Evolutionary conservation across 2,888 invertebrate species (phyloP).

Genomic region (Tuberolachnus salignus): DNA sequence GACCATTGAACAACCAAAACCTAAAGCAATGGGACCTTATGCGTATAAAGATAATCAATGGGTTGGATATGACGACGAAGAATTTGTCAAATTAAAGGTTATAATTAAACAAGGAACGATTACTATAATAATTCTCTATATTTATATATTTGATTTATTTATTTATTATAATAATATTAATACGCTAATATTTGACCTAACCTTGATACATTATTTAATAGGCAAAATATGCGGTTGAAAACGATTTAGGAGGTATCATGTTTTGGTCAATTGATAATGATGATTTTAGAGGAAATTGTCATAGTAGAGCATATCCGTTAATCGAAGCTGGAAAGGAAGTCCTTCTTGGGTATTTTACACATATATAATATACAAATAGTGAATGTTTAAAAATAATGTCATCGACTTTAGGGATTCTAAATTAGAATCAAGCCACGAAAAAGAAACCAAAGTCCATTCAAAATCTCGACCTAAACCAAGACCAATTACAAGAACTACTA

Average conservation of each 20-base stretch:
- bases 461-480: conserved; percentile 61
- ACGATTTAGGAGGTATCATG: conserved; percentile 87
- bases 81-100: conserved; percentile 63
- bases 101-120: conserved; percentile 1
- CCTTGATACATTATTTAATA: conserved; percentile 62
- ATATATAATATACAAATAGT: neutral
- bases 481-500: conserved; percentile 63
- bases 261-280: conserved; percentile 95
- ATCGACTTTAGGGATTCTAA: conserved; percentile 36
- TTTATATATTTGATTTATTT: too few species aligned
- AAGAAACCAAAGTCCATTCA: conserved; percentile 55
- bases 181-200: neutral
- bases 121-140: too few species aligned
- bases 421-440: conserved; percentile 55
- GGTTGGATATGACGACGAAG: conserved; percentile 90
- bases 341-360: conserved; percentile 66
- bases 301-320: conserved; percentile 83
- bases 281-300: conserved; percentile 90
- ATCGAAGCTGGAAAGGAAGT: conserved; percentile 90
- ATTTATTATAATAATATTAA: neutral
- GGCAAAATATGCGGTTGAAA: conserved; percentile 83
- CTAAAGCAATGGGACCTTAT: conserved; percentile 86
- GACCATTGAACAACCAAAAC: conserved; percentile 82
- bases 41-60: conserved; percentile 87
- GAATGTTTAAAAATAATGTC: neutral